phyloP scores from a whole-genome alignment of 2,888 invertebrate genomes.

The Mesorhabditis belari region DNA sequence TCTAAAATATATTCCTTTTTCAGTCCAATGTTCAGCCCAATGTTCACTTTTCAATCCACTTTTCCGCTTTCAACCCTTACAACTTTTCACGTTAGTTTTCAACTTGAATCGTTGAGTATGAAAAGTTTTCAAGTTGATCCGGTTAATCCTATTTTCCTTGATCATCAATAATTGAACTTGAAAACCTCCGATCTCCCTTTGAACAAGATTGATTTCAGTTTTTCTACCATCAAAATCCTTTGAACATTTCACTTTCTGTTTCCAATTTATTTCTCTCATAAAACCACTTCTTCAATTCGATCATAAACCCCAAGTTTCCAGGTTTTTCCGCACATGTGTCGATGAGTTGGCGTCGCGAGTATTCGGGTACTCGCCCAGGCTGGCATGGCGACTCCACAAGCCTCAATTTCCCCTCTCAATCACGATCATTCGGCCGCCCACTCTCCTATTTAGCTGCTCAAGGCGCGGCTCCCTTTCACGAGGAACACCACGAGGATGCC shows the following conservation, averaged over 20 bases:
- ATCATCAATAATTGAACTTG: neutral
- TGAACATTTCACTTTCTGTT: neutral
- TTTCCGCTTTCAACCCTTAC: too few relatives aligned
- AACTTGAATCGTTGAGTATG: too few relatives aligned
- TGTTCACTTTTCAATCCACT: too few relatives aligned
- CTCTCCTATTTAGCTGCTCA: neutral
- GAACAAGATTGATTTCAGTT: too few relatives aligned
- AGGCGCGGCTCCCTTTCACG: neutral
- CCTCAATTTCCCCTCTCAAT: neutral
- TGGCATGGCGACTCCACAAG: neutral
- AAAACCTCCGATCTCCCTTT: neutral
- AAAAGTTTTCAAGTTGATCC: too few relatives aligned
- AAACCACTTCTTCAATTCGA: neutral
- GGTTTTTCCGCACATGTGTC: neutral
- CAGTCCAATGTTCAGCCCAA: too few relatives aligned
- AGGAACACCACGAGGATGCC: neutral
- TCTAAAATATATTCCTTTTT: too few relatives aligned
- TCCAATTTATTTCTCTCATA: neutral
- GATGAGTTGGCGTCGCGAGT: neutral
- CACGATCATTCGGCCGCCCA: neutral
- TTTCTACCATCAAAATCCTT: too few relatives aligned
- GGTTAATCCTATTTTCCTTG: too few relatives aligned
- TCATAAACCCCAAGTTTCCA: neutral
- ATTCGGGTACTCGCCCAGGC: neutral
- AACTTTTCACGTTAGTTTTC: too few relatives aligned